A percentile compares a stretch with the other conserved stretches of the same genome.
These are phyloP conservation scores for Drosophila pseudoananassae DNA, from an alignment of 1,140 invertebrate species.

Conservation along the genomic window DNA sequence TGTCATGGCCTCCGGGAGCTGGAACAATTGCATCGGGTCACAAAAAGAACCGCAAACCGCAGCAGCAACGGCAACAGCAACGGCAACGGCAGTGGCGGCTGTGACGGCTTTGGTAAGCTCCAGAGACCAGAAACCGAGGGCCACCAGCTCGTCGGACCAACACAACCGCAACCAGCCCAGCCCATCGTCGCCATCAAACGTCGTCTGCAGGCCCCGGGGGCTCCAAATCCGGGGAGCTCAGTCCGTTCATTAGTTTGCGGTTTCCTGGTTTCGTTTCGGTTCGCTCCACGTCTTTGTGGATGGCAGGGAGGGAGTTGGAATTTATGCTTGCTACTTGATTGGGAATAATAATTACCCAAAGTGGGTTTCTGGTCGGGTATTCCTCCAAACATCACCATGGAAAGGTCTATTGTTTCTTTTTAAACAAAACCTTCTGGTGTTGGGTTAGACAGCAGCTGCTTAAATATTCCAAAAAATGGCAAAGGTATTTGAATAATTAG, in stretches of 20 bases:
- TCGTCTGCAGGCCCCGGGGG: slow-evolving; percentile 11
- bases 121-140: slow-evolving; percentile 67
- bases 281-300: slow-evolving; percentile 16
- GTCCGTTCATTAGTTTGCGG: slow-evolving; percentile 73
- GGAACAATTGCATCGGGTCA: slow-evolving; percentile 75
- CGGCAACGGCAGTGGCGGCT: slow-evolving; percentile 24
- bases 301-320: slow-evolving; percentile 4
- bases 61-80: slow-evolving; percentile 42
- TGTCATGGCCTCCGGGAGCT: slow-evolving; percentile 60
- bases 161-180: slow-evolving; percentile 65
- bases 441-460: slow-evolving; percentile 13
- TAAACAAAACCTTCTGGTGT: slow-evolving; percentile 17
- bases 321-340: slow-evolving; percentile 14
- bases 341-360: slow-evolving; percentile 24
- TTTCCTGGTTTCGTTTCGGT: slow-evolving; percentile 53
- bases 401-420: slow-evolving; percentile 7
- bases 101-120: slow-evolving; percentile 69
- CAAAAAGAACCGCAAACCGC: slow-evolving; percentile 78
- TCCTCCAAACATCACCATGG: neutral
- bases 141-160: slow-evolving; percentile 57
- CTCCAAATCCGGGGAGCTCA: slow-evolving; percentile 27
- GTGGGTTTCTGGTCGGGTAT: too few species aligned
- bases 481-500: neutral
- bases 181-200: slow-evolving; percentile 29
- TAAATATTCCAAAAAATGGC: slow-evolving; percentile 24